Evolutionary conservation across 1,140 invertebrate species (phyloP).

Genomic region (Littorina saxatilis): DNA sequence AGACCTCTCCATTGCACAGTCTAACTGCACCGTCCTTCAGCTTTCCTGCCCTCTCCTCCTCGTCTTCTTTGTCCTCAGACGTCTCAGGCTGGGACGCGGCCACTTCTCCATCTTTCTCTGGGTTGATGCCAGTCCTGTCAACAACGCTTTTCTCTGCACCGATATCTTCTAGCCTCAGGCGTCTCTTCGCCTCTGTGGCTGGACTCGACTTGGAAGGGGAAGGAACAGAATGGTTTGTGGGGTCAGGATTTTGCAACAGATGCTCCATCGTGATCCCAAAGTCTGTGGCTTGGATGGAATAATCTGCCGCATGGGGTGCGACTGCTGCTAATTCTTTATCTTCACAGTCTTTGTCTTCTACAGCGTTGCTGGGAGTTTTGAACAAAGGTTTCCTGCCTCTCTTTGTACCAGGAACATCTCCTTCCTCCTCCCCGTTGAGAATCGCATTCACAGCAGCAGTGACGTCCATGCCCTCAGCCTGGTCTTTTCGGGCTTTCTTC

Average conservation of each 20-base stretch:
- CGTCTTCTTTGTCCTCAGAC: neutral
- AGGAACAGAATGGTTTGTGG: neutral
- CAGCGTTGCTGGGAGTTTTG: no score
- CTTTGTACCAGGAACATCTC: neutral
- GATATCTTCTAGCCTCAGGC: neutral
- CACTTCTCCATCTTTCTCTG: neutral
- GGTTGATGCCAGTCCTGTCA: neutral
- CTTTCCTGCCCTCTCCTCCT: constrained; percentile 26
- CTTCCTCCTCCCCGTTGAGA: neutral
- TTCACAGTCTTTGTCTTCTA: neutral
- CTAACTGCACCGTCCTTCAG: constrained; percentile 42
- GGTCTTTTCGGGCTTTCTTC: neutral
- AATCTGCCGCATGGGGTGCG: neutral
- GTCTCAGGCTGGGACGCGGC: neutral
- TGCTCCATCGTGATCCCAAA: constrained; percentile 12
- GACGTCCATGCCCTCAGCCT: neutral
- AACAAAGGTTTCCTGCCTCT: neutral
- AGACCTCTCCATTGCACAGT: constrained; percentile 72
- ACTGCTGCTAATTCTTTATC: neutral
- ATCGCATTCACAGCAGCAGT: neutral
- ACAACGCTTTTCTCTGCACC: neutral
- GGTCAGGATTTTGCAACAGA: neutral
- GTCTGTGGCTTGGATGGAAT: neutral
- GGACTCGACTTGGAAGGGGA: no score
- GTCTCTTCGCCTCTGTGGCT: no score